phyloP scores from a whole-genome alignment of 1,140 invertebrate genomes.

The Aricia agestis region DNA sequence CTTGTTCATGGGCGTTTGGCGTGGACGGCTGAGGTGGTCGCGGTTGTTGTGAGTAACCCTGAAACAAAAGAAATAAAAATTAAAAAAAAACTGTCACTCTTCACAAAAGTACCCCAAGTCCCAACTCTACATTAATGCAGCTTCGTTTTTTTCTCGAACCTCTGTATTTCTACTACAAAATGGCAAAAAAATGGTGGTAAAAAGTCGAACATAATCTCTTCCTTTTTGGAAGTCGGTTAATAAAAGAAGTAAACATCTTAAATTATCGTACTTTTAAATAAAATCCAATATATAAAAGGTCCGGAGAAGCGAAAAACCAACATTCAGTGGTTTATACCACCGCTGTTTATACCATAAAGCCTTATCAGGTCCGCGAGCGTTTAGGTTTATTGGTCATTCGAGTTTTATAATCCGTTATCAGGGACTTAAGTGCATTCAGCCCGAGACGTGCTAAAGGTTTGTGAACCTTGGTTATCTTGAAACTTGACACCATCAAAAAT shows the following conservation, averaged over 20 bases:
- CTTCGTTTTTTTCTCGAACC: no score
- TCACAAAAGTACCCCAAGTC: no score
- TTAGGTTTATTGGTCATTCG: constrained; percentile 1
- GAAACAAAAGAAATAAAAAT: constrained; percentile 30
- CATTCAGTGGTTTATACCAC: neutral
- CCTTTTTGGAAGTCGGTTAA: no score
- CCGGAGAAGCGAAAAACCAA: constrained; percentile 1
- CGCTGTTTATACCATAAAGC: neutral
- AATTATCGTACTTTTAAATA: neutral
- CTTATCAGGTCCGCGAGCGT: neutral
- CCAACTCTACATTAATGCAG: no score
- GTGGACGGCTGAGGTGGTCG: constrained; percentile 74
- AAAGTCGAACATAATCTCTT: no score
- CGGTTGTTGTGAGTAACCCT: constrained; percentile 72
- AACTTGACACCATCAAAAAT: no score
- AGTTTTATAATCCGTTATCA: constrained; percentile 2
- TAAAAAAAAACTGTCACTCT: neutral
- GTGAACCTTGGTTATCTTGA: neutral
- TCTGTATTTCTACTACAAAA: no score
- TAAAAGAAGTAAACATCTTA: no score
- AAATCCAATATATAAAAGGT: neutral
- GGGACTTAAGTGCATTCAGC: neutral
- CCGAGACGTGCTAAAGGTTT: neutral
- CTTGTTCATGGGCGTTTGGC: constrained; percentile 73
- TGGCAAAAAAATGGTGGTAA: no score